Conservation (phyloP, 1,140 invertebrate genomes). For the Chironomus striatipennis region DNA sequence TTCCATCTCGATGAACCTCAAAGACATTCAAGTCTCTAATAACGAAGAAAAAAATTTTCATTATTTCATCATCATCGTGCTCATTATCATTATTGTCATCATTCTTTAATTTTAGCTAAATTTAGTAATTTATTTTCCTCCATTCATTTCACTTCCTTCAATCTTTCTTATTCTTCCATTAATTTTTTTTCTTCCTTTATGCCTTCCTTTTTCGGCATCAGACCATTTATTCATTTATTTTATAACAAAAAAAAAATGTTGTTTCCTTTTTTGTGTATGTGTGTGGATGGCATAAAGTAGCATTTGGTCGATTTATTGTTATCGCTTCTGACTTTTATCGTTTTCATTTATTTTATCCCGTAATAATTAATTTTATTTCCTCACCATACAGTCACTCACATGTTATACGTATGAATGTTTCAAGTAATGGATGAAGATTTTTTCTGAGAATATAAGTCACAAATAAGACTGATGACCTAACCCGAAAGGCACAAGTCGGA, state of each 20-base stretch:
- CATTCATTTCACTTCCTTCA: neutral
- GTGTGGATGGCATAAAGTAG: neutral
- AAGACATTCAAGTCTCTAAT: too few species aligned
- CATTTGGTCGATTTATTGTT: slow-evolving; percentile 11
- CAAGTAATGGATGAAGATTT: too few species aligned
- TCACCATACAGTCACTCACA: neutral
- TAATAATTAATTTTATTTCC: slow-evolving; percentile 15
- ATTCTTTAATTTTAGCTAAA: neutral
- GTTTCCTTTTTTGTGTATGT: too few species aligned
- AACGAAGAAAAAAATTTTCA: too few species aligned
- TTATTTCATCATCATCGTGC: neutral
- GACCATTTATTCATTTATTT: too few species aligned
- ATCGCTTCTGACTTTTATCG: slow-evolving; percentile 7
- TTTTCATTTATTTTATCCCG: slow-evolving; percentile 3
- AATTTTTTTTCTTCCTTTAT: neutral
- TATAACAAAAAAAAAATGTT: too few species aligned
- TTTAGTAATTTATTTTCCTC: neutral
- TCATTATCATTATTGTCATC: slow-evolving; percentile 7
- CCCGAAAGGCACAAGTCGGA: too few species aligned
- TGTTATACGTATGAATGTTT: too few species aligned
- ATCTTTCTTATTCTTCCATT: neutral
- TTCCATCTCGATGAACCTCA: too few species aligned
- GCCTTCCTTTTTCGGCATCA: neutral
- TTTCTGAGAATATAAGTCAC: too few species aligned
- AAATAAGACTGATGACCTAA: too few species aligned